Evolutionary conservation across 2,113 vertebrate genomes (phyloP), one percentile per base, ranked within the genome.

Genomic region (Lophotis ruficrista): DNA sequence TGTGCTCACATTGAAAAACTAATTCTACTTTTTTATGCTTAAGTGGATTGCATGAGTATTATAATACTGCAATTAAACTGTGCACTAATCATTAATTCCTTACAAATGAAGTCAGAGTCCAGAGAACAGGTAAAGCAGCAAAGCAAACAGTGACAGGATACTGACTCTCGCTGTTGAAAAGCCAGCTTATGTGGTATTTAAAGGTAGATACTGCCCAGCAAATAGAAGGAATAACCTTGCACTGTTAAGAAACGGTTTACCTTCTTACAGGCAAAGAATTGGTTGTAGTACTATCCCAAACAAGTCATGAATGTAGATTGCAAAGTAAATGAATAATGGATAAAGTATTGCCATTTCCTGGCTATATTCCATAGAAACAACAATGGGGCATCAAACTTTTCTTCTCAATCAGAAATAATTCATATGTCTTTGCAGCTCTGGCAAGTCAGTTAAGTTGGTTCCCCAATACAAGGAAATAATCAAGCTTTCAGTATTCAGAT

Each of bases 41-140:
- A 94, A 97, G 89, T 93, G 83, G 58, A 81, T 61, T 87, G 66
- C 47, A 54, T 31, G 71, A 81, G 75, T 53, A 80, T 85, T 90
- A 87, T 83, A 93, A 94, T 87, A 96, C 2, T 73, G 61, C 83
- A 95, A 94, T 95, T 76, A 95, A 97, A 83, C 41, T 71, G 72
- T 62, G 35, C 83, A 75, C 79, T 92, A 89, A 95, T 89, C 69
- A 96, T 83, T 82, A 57, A 48, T 66, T 87, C 79, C 80, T 58
- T 73, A 72, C 17, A 94, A 94, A 96, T 69, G 81, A 93, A 94
- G 60, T 76, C 69, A 81, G 47, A 90, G 77, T 89, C 53, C 57
- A 87, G 70, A 89, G 64, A 90, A 70, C 89, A 96, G 92, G 95
- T 96, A 82, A 83, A 91, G 86, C 6, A 76, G 78, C 80, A 96